Evolutionary conservation across 2,797 vertebrate genomes (phyloP), one percentile per base, ranked within the genome.

Genomic region (Macroramphosus scolopax): DNA sequence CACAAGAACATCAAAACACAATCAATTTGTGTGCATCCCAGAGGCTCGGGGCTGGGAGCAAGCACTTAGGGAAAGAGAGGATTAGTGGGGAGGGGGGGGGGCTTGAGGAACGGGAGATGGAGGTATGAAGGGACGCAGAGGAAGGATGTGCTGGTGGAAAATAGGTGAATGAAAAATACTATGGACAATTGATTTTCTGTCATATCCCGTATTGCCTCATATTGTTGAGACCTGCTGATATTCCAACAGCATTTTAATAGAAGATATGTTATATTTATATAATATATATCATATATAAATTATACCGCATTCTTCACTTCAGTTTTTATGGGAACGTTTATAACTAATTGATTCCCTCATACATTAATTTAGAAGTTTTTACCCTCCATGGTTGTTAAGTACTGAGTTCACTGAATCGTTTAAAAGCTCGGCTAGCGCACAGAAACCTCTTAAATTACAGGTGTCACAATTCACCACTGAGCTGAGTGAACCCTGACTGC

Each of bases 1-100:
- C 87, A 90, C 88, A 87, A 88, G 89, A 95, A 95, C 90, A 94
- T 94, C 92, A 93, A 94, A 96, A 95, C 91, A 95, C 91, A 93
- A 94, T 93, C 90, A 90, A 93, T 87, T 80, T 59, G 62, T 89
- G 90, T 89, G 86, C 76, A 87, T 92, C 83, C 84, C 84, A 8
- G 41, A 28, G 90, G 92, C 88, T 88, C 77, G 61, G 51, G 67
- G 67, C 75, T 51, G 37, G 53, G 63, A 77, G 71, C 65, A 28
- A 78, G 82, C 82, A 84, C 82, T 85, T 82, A 85, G 68, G 63
- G 47, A 70, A 76, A 59, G 68, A 65, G 63, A 54, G 67, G 78
- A 76, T 67, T 63, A 65, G 66, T 29, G 29, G 15, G 31, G 42
- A 46, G 26, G 31, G 17, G 40, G 33, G 48, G 33, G 54, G n/a